A percentile compares a stretch with the other conserved stretches of the same genome.
phyloP scores from a whole-genome alignment of 2,797 vertebrate species.

The Hydrophis major region DNA sequence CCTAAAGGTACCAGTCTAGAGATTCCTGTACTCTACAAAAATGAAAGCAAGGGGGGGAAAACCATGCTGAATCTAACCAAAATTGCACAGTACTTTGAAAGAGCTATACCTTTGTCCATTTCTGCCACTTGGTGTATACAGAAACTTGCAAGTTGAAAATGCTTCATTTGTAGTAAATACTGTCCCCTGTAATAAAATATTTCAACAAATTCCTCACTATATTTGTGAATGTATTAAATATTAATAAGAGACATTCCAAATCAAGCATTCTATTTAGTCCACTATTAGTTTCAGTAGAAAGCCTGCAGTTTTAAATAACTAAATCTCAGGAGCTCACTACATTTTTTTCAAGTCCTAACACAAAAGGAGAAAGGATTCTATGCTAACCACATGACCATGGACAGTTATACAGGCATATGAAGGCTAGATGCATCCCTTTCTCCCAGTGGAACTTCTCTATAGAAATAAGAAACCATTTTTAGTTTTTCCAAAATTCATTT shows the following conservation, averaged over 20 bases:
- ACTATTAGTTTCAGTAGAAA: neutral
- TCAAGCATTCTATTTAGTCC: neutral
- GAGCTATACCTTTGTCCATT: constrained; percentile 72
- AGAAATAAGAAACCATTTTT: neutral
- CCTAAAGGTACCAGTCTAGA: neutral
- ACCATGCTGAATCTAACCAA: neutral
- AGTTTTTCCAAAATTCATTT: neutral
- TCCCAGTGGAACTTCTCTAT: neutral
- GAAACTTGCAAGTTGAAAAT: constrained; percentile 72
- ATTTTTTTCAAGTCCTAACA: neutral
- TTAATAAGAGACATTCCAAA: neutral
- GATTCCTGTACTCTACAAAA: neutral
- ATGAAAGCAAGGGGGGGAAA: neutral
- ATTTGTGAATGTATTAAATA: neutral
- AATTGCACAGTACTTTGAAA: neutral
- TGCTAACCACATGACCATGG: neutral
- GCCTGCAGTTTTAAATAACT: neutral
- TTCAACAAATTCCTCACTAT: constrained; percentile 14
- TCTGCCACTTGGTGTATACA: constrained; percentile 73
- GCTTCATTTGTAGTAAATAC: constrained; percentile 74
- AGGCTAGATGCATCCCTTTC: neutral
- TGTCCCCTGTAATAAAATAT: constrained; percentile 71
- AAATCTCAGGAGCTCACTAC: neutral
- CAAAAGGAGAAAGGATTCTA: neutral
- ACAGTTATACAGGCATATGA: neutral